A percentile compares a stretch with the other conserved stretches of the same genome.
Evolutionary conservation across 2,797 vertebrate genomes (phyloP).

Genomic region (Scolopax bukidnonensis): DNA sequence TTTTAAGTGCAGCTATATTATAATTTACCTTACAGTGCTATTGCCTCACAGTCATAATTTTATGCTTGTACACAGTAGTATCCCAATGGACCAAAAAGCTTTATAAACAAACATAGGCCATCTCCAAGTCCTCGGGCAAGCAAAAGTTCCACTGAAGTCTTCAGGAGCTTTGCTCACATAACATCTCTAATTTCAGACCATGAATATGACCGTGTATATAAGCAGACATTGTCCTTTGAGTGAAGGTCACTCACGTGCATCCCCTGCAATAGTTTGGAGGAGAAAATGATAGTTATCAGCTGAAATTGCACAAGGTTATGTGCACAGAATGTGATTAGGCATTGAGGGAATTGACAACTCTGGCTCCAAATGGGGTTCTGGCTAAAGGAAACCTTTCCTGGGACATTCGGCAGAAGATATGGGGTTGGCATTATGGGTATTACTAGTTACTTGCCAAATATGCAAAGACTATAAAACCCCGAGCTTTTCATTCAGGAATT

Average conservation of each 20-base stretch:
- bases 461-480: neutral
- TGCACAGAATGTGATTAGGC: neutral
- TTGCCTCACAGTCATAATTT: neutral
- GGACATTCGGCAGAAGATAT: neutral
- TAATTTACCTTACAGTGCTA: neutral
- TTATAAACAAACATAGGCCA: conserved; percentile 3
- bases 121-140: neutral
- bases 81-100: neutral
- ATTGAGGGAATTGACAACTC: neutral
- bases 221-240: neutral
- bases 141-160: neutral
- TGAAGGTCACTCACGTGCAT: neutral
- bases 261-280: neutral
- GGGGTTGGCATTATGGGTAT: neutral
- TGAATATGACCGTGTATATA: neutral
- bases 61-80: neutral
- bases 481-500: neutral
- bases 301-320: neutral
- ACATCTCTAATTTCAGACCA: neutral
- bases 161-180: neutral
- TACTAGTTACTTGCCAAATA: neutral
- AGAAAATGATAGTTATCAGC: neutral
- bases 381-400: neutral
- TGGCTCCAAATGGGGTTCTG: neutral
- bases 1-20: neutral